These are phyloP conservation scores for Oconnorella tubifera DNA, from an alignment of 2,888 invertebrate genomes.

Conservation along the genomic window DNA sequence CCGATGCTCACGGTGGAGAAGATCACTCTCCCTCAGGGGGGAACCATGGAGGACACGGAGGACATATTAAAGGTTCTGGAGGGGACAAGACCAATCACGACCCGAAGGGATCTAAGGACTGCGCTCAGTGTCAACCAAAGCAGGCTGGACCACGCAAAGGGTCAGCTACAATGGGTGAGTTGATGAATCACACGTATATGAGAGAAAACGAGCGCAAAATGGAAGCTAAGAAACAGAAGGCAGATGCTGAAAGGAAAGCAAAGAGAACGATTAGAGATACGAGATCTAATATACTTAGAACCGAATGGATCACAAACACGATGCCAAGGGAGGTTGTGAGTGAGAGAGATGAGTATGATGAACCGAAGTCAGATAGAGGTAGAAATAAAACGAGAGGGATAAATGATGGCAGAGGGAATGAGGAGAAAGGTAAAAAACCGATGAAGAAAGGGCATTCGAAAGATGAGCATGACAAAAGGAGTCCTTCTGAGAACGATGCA, in stretches of 20 bases:
- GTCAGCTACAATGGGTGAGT: neutral
- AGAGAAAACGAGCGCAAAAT: neutral
- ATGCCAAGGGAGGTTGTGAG: neutral
- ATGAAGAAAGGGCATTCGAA: neutral
- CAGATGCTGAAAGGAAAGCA: neutral
- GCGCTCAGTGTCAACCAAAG: no score
- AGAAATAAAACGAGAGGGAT: neutral
- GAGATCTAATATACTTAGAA: neutral
- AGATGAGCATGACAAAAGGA: no score
- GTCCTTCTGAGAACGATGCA: no score
- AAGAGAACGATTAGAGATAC: neutral
- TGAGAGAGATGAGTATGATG: neutral
- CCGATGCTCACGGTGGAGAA: neutral
- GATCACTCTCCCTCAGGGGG: neutral
- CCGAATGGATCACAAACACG: conserved; percentile 1
- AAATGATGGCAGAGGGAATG: neutral
- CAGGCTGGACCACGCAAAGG: neutral
- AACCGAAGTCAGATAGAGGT: neutral
- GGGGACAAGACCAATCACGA: no score
- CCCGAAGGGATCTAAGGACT: no score
- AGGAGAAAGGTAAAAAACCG: neutral
- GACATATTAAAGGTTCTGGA: no score
- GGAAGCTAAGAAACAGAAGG: neutral
- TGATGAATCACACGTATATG: conserved; percentile 10
- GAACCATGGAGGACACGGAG: no score